These are phyloP conservation scores for Rhynchomys soricoides DNA, from an alignment of 2,113 vertebrate species.

Conservation along the genomic window DNA sequence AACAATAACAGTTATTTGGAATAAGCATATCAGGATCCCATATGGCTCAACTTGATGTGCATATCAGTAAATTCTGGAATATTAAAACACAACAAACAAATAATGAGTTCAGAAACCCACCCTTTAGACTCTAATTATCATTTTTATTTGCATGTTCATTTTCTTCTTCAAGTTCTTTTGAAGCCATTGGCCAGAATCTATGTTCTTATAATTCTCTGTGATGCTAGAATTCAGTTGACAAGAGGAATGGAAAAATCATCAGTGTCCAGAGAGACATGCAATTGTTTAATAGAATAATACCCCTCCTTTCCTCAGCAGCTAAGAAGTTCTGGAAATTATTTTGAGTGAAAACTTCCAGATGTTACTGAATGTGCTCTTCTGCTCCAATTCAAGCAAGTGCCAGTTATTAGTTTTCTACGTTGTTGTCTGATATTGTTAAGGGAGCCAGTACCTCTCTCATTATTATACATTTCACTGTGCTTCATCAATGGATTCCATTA, in stretches of 20 bases:
- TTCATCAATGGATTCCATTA: background rate
- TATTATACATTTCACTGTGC: background rate
- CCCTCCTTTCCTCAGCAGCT: background rate
- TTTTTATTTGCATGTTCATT: conserved; percentile 63
- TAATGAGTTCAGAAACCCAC: conserved; percentile 60
- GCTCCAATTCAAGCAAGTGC: background rate
- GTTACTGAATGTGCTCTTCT: background rate
- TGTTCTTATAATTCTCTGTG: background rate
- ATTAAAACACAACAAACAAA: conserved; percentile 62
- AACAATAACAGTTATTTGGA: conserved; percentile 42
- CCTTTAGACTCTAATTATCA: conserved; percentile 57
- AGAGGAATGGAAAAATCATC: background rate
- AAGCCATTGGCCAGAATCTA: background rate
- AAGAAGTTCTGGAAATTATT: background rate
- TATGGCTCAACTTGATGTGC: conserved; percentile 59
- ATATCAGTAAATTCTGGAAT: conserved; percentile 54
- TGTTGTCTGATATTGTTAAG: background rate
- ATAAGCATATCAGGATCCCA: conserved; percentile 57
- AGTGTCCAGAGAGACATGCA: background rate
- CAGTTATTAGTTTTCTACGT: background rate
- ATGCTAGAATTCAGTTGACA: background rate
- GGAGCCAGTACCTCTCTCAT: background rate
- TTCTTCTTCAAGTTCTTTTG: conserved; percentile 49
- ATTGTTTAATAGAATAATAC: background rate
- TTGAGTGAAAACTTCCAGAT: conserved; percentile 15